phyloP scores from a whole-genome alignment of 1,140 invertebrate species.

The Holotrichia oblita region DNA sequence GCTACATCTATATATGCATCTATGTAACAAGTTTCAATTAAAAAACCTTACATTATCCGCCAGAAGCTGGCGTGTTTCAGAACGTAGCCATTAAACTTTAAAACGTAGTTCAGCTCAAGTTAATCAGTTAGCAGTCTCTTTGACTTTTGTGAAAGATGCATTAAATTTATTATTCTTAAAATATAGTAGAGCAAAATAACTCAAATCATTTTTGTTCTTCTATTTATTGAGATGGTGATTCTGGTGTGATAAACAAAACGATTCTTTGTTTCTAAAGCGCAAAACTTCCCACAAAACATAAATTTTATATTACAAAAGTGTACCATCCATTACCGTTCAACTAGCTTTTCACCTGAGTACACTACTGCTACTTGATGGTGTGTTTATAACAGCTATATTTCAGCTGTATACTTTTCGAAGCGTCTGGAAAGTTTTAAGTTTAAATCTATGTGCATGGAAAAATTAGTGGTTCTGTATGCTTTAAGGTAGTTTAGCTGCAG shows the following conservation, averaged over 20 bases:
- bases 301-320: neutral
- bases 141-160: neutral
- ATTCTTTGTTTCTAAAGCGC: neutral
- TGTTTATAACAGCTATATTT: constrained; percentile 1
- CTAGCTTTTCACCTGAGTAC: constrained; percentile 5
- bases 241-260: neutral
- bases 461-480: constrained; percentile 4
- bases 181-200: too few relatives aligned
- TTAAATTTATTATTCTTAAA: too few relatives aligned
- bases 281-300: neutral
- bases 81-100: neutral
- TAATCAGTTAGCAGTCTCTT: neutral
- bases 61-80: too few relatives aligned
- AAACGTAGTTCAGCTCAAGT: neutral
- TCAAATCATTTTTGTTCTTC: too few relatives aligned
- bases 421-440: neutral
- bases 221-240: too few relatives aligned
- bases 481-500: too few relatives aligned
- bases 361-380: neutral
- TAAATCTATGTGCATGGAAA: neutral
- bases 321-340: neutral
- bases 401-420: neutral
- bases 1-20: too few relatives aligned
- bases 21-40: constrained; percentile 14
- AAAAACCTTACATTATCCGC: neutral